A percentile compares a stretch with the other conserved stretches of the same genome.
Evolutionary conservation across 2,888 invertebrate species (phyloP).

Genomic region (Rhingia rostrata): DNA sequence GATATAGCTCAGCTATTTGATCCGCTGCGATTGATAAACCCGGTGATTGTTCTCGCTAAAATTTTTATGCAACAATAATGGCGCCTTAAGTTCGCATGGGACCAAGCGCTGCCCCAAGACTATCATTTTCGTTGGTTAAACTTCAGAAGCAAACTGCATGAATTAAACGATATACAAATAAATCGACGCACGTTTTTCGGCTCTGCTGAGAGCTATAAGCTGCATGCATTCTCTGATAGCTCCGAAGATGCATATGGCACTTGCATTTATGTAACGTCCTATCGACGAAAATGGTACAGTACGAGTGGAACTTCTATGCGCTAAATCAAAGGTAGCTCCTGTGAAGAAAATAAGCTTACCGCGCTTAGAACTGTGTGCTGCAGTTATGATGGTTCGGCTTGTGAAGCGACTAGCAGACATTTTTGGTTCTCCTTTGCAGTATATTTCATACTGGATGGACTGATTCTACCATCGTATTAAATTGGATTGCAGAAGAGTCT

Average conservation of each 20-base stretch:
- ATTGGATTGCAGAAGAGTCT: constrained; percentile 13
- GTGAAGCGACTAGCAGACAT: too few relatives aligned
- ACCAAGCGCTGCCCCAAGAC: constrained; percentile 37
- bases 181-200: too few relatives aligned
- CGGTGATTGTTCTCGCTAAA: constrained; percentile 37
- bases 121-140: constrained; percentile 29
- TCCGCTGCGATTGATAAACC: constrained; percentile 44
- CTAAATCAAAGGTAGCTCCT: constrained; percentile 42
- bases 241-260: too few relatives aligned
- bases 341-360: constrained; percentile 12
- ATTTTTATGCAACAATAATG: constrained; percentile 41
- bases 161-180: constrained; percentile 26
- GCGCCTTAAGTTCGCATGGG: constrained; percentile 30
- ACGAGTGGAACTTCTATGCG: constrained; percentile 14
- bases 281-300: too few relatives aligned
- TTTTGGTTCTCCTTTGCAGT: neutral
- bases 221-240: too few relatives aligned
- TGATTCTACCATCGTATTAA: constrained; percentile 15
- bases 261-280: too few relatives aligned
- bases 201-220: too few relatives aligned
- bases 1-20: constrained; percentile 49
- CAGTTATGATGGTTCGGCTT: constrained; percentile 11
- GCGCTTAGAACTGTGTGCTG: constrained; percentile 11
- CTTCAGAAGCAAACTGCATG: constrained; percentile 18
- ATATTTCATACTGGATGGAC: constrained; percentile 16